Base-by-base conservation (phyloP, 2,113 vertebrate species). In the Gulo gulo region DNA sequence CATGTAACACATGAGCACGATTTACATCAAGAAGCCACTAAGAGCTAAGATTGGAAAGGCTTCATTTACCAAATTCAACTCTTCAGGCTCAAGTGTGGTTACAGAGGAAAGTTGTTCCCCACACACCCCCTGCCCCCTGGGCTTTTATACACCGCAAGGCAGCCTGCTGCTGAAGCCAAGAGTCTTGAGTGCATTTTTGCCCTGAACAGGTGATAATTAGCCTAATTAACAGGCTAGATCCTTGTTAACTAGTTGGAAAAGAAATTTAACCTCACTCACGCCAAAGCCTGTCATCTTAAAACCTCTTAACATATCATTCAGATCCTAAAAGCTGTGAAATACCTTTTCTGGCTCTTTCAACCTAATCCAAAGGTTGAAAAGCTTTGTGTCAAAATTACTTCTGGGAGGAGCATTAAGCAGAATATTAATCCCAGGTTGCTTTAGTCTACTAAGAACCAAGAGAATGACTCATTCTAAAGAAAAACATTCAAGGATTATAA, bases 171-270 rank as follows among this genome's bases (percentile, higher is more conserved):
- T 84, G 52, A 69, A 93, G 59, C 73, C 88, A 84, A 59, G 45
- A 94, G 88, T 57, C 83, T 23, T n/a, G 34, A 88, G 91, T 39
- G 10, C 74, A 55, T 81, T 71, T 90, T 59, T 96, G 92, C 92
- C 91, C 94, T 11, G 73, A 97, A 84, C 89, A 95, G 89, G 84
- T 88, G 90, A 94, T 85, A 96, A 96, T 96, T 87, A 97, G 87
- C 57, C 86, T 90, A 90, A 97, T 97, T 96, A 95, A 94, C 87
- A 90, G 63, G 69, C 31, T 67, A 92, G 81, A 88, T 95, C 52
- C 47, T 93, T 63, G 74, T 88, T 91, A 97, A 96, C 81, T 97
- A 93, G 92, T 47, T 65, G 55, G 91, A 85, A 95, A 95, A 87
- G 45, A 96, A 93, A 97, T 47, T 96, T 97, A 97, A 96, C 95